Evolutionary conservation across 2,888 invertebrate species (phyloP), one percentile per base, ranked within the genome.

Genomic region (Serrognathus titanus): DNA sequence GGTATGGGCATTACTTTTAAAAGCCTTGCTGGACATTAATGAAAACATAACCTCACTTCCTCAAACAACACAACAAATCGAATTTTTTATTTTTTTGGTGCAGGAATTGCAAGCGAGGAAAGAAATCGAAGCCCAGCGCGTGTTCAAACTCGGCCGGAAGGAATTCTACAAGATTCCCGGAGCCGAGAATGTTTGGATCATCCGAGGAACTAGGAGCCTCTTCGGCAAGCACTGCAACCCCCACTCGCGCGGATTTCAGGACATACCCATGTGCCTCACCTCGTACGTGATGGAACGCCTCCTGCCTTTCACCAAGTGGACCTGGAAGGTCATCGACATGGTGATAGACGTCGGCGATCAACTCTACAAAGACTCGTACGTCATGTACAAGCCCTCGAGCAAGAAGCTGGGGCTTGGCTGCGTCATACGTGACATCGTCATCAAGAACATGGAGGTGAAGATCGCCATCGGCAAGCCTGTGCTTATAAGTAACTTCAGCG

Each of bases 361-460:
- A 70, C 77, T 84, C 1, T 83, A 83, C 71, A 81, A 83, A 66
- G 84, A 84, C 72, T 83, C 83, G 61, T 83, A 80, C 68, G 75
- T 84, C 55, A 81, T 83, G 60, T 84, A 79, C 72, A 71, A 72
- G 7, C 82, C 83, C 0, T 63, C 67, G 75, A 80, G 76, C 78
- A 36, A 74, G 6, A 72, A 74, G 55, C 65, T 78, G 5, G 72
- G 73, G 1, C 61, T 76, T 57, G 69, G 69, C 39, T 72, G 74
- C 54, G 57, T 77, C n/a, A 49, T 84, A 0, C 79, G 84, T 49
- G 82, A 82, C 63, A 82, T 84, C 69, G 82, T 81, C 67, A 80
- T 82, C 7, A 81, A 80, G 43, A 80, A 82, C 71, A 61, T 62
- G 9, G 46, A 66, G 41, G 67, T 71, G 2, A 71, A 73, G 53